Percentiles rank a stretch among this genome's conserved stretches.
phyloP scores from a whole-genome alignment of 2,888 invertebrate genomes.

The Philereme transversata region DNA sequence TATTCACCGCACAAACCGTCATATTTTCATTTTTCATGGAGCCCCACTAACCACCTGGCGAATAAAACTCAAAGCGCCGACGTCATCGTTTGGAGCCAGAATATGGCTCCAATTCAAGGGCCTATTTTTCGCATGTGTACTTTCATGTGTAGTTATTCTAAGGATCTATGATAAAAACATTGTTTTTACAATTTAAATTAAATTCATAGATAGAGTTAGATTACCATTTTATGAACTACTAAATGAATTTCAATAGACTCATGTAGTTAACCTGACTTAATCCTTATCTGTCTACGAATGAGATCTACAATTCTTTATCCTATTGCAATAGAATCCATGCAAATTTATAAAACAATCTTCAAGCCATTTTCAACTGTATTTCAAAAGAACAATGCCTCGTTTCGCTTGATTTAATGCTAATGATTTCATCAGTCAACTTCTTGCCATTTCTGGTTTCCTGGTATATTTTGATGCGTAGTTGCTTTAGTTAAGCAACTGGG shows the following conservation, averaged over 20 bases:
- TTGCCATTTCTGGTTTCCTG: conserved; percentile 43
- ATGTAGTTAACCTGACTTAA: too few relatives aligned
- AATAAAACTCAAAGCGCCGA: too few relatives aligned
- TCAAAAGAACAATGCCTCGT: neutral
- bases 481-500: too few relatives aligned
- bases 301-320: neutral
- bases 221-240: neutral
- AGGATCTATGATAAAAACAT: neutral
- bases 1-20: too few relatives aligned
- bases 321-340: neutral
- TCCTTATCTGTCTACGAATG: neutral
- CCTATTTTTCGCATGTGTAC: too few relatives aligned
- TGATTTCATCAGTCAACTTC: conserved; percentile 29
- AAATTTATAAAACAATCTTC: neutral
- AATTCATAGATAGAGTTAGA: neutral
- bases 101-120: neutral
- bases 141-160: too few relatives aligned
- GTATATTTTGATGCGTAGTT: conserved; percentile 33
- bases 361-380: conserved; percentile 15
- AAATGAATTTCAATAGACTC: neutral
- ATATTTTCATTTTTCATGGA: too few relatives aligned
- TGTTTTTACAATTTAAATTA: conserved; percentile 1
- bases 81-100: too few relatives aligned
- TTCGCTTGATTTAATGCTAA: conserved; percentile 15
- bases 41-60: too few relatives aligned